These are phyloP conservation scores for Grammomys surdaster DNA, from an alignment of 2,113 vertebrate species.

Conservation along the genomic window DNA sequence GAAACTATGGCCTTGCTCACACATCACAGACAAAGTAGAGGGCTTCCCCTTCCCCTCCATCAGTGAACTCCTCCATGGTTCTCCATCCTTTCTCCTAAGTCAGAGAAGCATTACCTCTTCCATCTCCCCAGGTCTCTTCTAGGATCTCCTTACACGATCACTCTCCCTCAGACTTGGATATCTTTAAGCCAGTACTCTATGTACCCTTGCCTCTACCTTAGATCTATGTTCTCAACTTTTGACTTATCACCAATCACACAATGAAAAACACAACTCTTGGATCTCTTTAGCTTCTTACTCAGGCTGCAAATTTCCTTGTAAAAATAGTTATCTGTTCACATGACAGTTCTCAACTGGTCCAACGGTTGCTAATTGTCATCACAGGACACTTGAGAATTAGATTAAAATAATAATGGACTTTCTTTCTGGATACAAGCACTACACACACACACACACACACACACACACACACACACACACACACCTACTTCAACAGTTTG, in stretches of 20 bases:
- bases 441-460: neutral
- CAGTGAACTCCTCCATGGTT: neutral
- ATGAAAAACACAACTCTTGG: constrained; percentile 12
- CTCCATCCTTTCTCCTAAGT: neutral
- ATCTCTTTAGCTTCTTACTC: constrained; percentile 55
- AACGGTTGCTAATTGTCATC: constrained; percentile 50
- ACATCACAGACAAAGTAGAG: neutral
- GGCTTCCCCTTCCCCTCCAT: neutral
- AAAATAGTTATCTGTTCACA: constrained; percentile 71
- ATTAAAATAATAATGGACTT: constrained; percentile 44
- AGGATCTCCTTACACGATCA: neutral
- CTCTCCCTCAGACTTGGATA: neutral
- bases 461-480: neutral
- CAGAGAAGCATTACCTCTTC: neutral
- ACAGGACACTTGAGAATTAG: constrained; percentile 20
- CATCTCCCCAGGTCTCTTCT: neutral
- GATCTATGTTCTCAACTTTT: neutral
- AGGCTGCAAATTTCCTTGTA: constrained; percentile 61
- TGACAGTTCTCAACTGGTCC: constrained; percentile 53
- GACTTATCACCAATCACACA: neutral
- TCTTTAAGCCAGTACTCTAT: neutral
- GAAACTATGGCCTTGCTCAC: neutral
- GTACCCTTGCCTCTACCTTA: neutral
- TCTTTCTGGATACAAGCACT: neutral
- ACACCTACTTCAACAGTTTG: neutral